Evolutionary conservation across 2,797 vertebrate genomes (phyloP), one percentile per base, ranked within the genome.

Genomic region (Macrochelys suwanniensis): DNA sequence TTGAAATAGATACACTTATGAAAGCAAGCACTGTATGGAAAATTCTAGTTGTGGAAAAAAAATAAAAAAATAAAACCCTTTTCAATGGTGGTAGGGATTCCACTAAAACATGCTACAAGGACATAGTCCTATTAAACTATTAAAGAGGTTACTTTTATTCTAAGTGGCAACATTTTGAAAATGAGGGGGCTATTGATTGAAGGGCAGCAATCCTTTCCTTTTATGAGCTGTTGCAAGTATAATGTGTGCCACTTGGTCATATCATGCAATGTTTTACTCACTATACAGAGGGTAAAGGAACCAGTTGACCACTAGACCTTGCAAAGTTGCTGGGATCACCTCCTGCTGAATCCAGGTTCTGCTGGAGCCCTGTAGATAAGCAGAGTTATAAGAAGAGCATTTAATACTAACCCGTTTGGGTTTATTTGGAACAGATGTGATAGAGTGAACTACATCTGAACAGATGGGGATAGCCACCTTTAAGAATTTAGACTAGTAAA

Each of bases 81-180:
- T 98, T 98, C 97, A 98, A 96, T 97, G 97, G 89, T 97, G 47
- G 59, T 68, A 92, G 77, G 84, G 93, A 93, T 96, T 97, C 90
- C 94, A 93, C 94, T 96, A 33, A 7, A 87, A 96, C 56, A 86
- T 97, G 95, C 93, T 87, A 81, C 12, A 47, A 95, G 96, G 89
- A 93, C 96, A 95, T 93, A 95, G 86, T 96, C 61, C 94, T 65
- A 74, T 94, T 97, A 90, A 96, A 90, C 91, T 93, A 37, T 76
- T 68, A 84, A 96, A 97, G 96, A 97, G 96, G 97, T 97, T 98
- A 94, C 95, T 97, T 97, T 97, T 96, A 93, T 87, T 93, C 5
- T 91, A 26, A 11, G 47, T 84, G 11, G 12, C 19, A 23, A 79
- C 47, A 79, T 79, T 71, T 42, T 71, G n/a, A 50, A 51, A 50